Conservation (phyloP, 2,113 vertebrate species). For the Picathartes gymnocephalus region DNA sequence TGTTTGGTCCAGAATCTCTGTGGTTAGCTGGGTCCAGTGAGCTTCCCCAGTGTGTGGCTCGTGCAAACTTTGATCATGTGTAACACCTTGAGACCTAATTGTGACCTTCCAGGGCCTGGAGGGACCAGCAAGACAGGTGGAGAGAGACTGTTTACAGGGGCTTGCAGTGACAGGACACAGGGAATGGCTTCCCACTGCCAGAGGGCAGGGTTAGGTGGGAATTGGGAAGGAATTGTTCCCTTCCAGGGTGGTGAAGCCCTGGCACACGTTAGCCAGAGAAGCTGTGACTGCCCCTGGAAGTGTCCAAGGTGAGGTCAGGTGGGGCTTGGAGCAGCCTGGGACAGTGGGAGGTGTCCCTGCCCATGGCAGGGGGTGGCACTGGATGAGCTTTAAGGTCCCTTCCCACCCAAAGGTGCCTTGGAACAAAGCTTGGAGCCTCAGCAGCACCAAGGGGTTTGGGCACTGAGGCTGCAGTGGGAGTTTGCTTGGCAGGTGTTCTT, state of each 20-base stretch:
- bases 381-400: not conserved
- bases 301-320: not conserved
- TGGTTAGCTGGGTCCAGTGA: not conserved
- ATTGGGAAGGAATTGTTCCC: not conserved
- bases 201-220: not conserved
- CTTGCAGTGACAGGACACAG: not conserved
- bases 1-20: not conserved
- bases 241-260: fast-evolving
- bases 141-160: not conserved
- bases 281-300: not conserved
- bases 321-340: not conserved
- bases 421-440: not conserved
- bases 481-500: not conserved
- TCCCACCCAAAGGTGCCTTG: not conserved
- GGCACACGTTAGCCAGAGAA: not conserved
- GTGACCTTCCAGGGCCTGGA: not conserved
- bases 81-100: not conserved
- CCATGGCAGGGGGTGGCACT: not conserved
- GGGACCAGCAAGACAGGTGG: not conserved
- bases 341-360: not conserved
- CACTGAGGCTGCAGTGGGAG: not conserved
- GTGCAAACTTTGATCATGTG: not conserved
- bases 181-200: not conserved
- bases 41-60: not conserved
- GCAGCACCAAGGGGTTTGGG: not conserved